Conservation (phyloP, 2,113 vertebrate species). For the Tetrax tetrax region DNA sequence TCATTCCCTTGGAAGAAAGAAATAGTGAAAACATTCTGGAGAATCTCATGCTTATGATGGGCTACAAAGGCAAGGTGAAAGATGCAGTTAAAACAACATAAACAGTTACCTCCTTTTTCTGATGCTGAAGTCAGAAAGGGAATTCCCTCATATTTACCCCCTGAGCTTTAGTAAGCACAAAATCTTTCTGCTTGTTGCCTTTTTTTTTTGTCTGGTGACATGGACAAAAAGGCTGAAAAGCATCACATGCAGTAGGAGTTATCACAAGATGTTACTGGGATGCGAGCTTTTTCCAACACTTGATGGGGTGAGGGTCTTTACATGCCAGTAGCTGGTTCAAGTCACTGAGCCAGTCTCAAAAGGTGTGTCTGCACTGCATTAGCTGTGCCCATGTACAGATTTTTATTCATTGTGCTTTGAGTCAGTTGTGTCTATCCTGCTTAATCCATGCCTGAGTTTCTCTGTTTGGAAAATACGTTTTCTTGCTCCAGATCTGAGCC, state of each 20-base stretch:
- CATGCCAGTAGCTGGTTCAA: neutral
- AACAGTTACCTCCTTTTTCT: neutral
- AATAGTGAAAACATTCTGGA: neutral
- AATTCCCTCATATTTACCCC: neutral
- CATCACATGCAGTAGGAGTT: neutral
- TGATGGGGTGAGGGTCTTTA: neutral
- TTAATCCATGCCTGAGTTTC: neutral
- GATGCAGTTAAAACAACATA: neutral
- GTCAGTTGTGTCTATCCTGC: neutral
- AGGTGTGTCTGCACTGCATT: neutral
- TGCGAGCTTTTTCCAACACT: neutral
- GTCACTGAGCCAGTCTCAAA: neutral
- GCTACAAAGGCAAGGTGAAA: neutral
- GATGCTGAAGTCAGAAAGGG: neutral
- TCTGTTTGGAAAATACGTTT: neutral
- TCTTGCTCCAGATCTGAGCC: neutral
- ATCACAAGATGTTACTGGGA: neutral
- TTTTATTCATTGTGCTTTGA: neutral
- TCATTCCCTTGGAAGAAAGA: neutral
- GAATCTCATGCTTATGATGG: neutral
- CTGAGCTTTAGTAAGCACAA: neutral
- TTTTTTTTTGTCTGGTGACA: neutral
- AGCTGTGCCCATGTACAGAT: neutral
- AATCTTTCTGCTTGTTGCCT: neutral
- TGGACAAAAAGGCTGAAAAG: neutral